Evolutionary conservation across 2,113 vertebrate species (phyloP).

Genomic region (Taxidea taxus): DNA sequence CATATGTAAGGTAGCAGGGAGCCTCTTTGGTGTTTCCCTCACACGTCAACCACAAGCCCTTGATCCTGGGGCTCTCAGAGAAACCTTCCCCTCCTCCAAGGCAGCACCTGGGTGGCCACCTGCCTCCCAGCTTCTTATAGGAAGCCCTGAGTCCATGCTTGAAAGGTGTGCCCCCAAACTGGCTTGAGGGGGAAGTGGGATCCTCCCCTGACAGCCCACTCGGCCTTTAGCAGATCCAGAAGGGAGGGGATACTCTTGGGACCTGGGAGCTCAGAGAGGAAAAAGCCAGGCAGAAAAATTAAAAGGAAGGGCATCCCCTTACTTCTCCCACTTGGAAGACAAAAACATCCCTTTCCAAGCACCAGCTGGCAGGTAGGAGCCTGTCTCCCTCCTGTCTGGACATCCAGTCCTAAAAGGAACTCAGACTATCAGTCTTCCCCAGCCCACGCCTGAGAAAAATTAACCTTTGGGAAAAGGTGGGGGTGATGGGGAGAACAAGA

Average conservation of each 20-base stretch:
- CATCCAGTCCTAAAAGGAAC: constrained; percentile 10
- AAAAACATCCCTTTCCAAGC: constrained; percentile 50
- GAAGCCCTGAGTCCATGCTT: constrained; percentile 1
- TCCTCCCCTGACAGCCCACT: background rate
- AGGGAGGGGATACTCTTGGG: background rate
- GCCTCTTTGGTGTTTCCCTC: background rate
- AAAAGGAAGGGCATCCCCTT: background rate
- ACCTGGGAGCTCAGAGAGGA: background rate
- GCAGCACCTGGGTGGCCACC: background rate
- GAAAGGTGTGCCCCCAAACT: background rate
- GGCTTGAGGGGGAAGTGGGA: background rate
- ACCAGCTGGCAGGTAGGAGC: constrained; percentile 50
- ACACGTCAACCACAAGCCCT: background rate
- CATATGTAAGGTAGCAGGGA: background rate
- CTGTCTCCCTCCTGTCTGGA: constrained; percentile 37
- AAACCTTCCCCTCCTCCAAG: background rate
- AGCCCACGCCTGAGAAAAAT: constrained; percentile 1
- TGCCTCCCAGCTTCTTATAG: background rate
- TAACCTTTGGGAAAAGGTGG: constrained; percentile 33
- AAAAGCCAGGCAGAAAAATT: background rate
- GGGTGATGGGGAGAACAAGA: background rate
- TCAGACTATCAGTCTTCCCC: background rate
- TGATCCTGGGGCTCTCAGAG: background rate
- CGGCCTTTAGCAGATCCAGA: background rate
- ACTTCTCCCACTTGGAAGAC: background rate